Evolutionary conservation across 2,888 invertebrate species (phyloP), one percentile per base, ranked within the genome.

Genomic region (Athalia circularis): DNA sequence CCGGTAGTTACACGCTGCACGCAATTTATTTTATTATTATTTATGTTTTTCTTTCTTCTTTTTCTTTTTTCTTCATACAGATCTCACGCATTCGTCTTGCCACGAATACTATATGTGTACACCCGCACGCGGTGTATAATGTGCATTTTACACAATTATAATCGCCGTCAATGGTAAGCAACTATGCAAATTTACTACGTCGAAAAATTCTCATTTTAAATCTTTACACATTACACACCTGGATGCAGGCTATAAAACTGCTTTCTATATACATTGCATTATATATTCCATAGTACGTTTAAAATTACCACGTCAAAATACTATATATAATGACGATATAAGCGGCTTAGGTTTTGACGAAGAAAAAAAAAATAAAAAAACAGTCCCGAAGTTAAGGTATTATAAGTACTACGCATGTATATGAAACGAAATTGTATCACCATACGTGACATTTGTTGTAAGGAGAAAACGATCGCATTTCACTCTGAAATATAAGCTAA

Each of bases 401-500:
- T 64, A 6, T 29, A 45, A 3, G 64, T n/a, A 45, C 5, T 64
- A 7, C 8, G 29, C 2, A 29, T 29, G 29, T n/a, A 29, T 6
- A 29, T 13, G 64, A 64, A 64, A 64, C n/a, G 64, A 9, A 11
- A 7, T 65, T 29, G 68, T 68, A 68, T 68, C 52, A 29, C 3
- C 54, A 54, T 50, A 13, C 52, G 68, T 68, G 68, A 52, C 45
- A 68, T 68, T 68, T 43, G 52, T 68, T 11, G 15, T 29, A 68
- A 5, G 43, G 68, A 52, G 45, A 68, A 68, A 15, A 64, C 68
- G 52, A 54, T 68, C 45, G 47, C 50, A 54, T 68, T 68, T 68
- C 68, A 68, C 68, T 68, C 15, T 68, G 29, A 54, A 68, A 68
- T 68, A 11, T 54, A 5, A 8, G 6, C 0, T 54, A 68, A 7